Percentiles rank a stretch among this genome's conserved stretches.
Evolutionary conservation across 2,888 invertebrate species (phyloP).

Genomic region (Parnassius orleans): DNA sequence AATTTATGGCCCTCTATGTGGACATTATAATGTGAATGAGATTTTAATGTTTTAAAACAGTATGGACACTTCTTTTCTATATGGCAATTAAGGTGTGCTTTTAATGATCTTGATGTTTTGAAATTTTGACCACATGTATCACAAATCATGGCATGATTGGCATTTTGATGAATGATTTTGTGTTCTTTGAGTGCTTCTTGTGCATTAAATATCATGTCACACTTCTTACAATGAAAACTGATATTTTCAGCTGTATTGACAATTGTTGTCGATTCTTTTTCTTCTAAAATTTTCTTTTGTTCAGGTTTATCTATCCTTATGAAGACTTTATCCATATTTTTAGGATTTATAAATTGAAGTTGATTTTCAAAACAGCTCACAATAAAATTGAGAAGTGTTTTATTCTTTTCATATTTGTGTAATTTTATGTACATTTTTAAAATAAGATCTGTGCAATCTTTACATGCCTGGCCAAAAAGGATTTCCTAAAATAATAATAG

Average conservation of each 20-base stretch:
- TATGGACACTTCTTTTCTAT: constrained; percentile 44
- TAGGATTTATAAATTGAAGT: constrained; percentile 26
- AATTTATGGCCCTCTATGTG: constrained; percentile 42
- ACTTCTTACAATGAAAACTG: constrained; percentile 25
- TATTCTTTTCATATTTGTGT: constrained; percentile 37
- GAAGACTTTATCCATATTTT: constrained; percentile 6
- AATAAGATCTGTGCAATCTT: constrained; percentile 42
- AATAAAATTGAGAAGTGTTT: constrained; percentile 30
- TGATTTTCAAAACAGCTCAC: constrained; percentile 35
- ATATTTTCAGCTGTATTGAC: not conserved
- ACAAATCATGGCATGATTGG: constrained; percentile 39
- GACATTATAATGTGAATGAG: constrained; percentile 43
- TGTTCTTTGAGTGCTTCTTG: constrained; percentile 34
- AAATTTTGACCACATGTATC: constrained; percentile 46
- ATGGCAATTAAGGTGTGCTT: constrained; percentile 42
- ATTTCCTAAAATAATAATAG: constrained; percentile 46
- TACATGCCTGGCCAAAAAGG: constrained; percentile 43
- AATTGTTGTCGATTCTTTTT: constrained; percentile 8
- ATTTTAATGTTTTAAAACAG: constrained; percentile 49
- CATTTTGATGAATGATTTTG: constrained; percentile 29
- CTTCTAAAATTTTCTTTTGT: constrained; percentile 18
- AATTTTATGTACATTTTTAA: constrained; percentile 43
- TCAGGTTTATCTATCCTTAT: constrained; percentile 6
- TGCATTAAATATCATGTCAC: constrained; percentile 37
- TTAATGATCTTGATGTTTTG: constrained; percentile 35